Base-by-base conservation (phyloP, 2,797 vertebrate species). In the Microcaecilia unicolor region DNA sequence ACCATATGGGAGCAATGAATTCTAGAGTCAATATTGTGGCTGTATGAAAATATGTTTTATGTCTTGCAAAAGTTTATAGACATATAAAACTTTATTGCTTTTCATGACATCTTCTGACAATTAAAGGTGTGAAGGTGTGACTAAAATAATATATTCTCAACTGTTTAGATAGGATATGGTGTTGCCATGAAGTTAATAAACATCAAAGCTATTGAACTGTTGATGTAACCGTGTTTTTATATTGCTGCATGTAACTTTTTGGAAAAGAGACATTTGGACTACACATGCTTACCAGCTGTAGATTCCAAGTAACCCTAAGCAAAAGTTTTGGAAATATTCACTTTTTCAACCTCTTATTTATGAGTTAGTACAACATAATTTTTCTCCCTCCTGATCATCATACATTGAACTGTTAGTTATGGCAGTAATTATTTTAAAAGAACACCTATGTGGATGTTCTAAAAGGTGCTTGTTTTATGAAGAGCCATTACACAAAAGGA, bases 21-120 rank as follows among this genome's bases (percentile, higher is more conserved):
- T 34, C 10, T 34, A 5, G 7, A 41, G 5, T 4, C 9, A 35
- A 13, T 34, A 6, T 19, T 47, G 15, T 12, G 7, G 8, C 9
- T 35, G 9, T 2, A 54, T 18, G 47, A 41, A 16, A 4, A 16
- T 4, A 10, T 19, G 4, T 16, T 56, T 58, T 40, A 25, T 15
- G 28, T 1, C 2, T 24, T 16, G 3, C 3, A 6, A 21, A 37
- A 25, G n/a, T n/a, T n/a, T 17, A 22, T 15, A 1, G 14, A 1
- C 5, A 38, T 8, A 15, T 20, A n/a, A n/a, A n/a, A 5, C 20
- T 18, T 18, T 28, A 10, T 37, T n/a, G 0, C 1, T 19, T 36
- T 46, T 3, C 7, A n/a, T 34, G 25, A 2, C 2, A 14, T 46
- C n/a, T 31, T 31, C 27, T 26, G 1, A 28, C 6, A 27, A 24